These are phyloP conservation scores for Tauraco hartlaubi DNA, from an alignment of 2,797 vertebrate species.

Conservation along the genomic window DNA sequence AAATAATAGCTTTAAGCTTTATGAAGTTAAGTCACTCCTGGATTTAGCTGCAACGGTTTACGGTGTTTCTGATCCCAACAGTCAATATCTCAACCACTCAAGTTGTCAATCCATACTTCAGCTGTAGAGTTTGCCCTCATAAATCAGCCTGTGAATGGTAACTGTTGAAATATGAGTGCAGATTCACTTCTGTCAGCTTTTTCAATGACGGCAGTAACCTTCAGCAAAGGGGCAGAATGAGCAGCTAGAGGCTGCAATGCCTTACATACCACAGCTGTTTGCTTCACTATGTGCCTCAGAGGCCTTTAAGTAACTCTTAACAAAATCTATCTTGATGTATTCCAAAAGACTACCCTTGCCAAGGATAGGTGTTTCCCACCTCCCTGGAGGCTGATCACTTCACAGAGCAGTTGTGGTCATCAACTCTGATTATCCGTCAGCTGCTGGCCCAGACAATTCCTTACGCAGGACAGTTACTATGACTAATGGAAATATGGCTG, in stretches of 20 bases:
- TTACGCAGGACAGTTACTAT: background rate
- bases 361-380: background rate
- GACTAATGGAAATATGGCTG: background rate
- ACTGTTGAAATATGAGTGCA: background rate
- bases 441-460: background rate
- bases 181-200: slow-evolving; percentile 5
- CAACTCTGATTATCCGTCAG: background rate
- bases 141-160: background rate
- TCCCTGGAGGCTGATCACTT: background rate
- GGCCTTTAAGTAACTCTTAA: background rate
- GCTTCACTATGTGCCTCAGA: background rate
- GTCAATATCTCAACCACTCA: background rate
- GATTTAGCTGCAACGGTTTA: background rate
- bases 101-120: background rate
- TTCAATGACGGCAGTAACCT: background rate
- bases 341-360: background rate
- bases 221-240: background rate
- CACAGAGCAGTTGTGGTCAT: background rate
- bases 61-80: background rate
- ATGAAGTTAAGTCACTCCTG: background rate
- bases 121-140: background rate
- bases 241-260: background rate
- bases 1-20: slow-evolving; percentile 19
- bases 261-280: background rate
- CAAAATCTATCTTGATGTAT: background rate